Conservation (phyloP, 2,113 vertebrate genomes). For the Choloepus hoffmanni region DNA sequence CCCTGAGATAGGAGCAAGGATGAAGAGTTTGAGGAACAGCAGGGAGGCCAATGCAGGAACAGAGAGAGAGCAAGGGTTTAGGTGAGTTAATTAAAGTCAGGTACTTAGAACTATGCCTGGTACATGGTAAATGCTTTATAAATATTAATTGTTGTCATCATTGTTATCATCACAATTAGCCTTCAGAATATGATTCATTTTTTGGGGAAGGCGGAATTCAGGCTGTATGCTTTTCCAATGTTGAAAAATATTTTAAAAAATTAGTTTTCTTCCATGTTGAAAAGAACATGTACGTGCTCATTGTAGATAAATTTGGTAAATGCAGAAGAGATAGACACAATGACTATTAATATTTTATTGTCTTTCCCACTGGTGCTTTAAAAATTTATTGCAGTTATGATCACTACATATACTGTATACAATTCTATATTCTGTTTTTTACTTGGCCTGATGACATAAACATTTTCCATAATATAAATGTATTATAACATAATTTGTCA, state of each 20-base stretch:
- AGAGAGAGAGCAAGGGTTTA: background rate
- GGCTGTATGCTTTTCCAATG: background rate
- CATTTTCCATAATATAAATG: background rate
- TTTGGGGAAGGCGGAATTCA: background rate
- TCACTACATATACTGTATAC: background rate
- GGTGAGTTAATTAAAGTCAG: background rate
- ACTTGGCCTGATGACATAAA: background rate
- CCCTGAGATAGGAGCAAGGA: too few species aligned
- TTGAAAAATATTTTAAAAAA: slow-evolving; percentile 22
- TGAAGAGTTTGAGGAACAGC: background rate
- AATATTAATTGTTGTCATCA: background rate
- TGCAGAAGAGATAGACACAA: slow-evolving; percentile 21
- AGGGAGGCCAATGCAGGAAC: background rate
- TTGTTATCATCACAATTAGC: background rate
- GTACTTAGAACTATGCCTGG: too few species aligned
- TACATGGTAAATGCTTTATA: background rate
- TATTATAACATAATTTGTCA: background rate
- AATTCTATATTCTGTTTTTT: background rate
- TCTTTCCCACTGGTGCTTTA: background rate
- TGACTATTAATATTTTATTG: background rate
- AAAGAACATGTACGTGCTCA: background rate
- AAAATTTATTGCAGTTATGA: background rate
- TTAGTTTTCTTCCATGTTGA: background rate
- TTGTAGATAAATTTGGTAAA: background rate
- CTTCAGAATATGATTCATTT: background rate